Conservation (phyloP, 2,797 vertebrate species). For the Carapus acus region DNA sequence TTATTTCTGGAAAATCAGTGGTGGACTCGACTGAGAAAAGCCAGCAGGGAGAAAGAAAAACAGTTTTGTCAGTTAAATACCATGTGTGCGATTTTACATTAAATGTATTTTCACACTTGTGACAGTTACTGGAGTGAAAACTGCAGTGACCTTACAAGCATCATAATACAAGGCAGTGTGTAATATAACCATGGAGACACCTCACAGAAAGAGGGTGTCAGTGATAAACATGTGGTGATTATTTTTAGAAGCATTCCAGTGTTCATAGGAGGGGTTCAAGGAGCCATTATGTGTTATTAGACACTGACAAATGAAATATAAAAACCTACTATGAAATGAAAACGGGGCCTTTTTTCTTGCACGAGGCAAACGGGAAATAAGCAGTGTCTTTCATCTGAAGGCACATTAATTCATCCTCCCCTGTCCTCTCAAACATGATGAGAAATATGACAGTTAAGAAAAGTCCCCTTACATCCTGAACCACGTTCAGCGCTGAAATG, state of each 20-base stretch:
- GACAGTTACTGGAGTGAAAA: conserved; percentile 15
- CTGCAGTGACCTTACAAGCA: conserved; percentile 21
- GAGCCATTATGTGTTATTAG: conserved; percentile 32
- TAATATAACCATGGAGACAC: conserved; percentile 27
- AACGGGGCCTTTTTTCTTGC: conserved; percentile 34
- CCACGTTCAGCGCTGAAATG: conserved; percentile 48
- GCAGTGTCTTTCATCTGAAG: conserved; percentile 65
- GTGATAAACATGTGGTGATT: conserved; percentile 36
- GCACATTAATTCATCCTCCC: conserved; percentile 65
- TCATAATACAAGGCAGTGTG: conserved; percentile 46
- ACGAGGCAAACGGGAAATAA: conserved; percentile 42
- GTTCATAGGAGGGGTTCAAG: conserved; percentile 50
- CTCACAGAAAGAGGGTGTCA: conserved; percentile 65
- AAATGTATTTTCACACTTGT: conserved; percentile 37
- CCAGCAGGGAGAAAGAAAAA: conserved; percentile 47
- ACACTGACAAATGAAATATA: conserved; percentile 35
- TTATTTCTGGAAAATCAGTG: conserved; percentile 65
- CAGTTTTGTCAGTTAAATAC: conserved; percentile 51
- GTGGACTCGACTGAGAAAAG: conserved; percentile 52
- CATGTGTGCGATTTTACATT: conserved; percentile 20
- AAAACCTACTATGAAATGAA: conserved; percentile 32
- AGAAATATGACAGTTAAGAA: conserved; percentile 33
- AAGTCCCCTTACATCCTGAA: conserved; percentile 56
- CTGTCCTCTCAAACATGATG: conserved; percentile 40
- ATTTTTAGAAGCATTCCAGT: conserved; percentile 53